Conservation (phyloP, 2,113 vertebrate genomes). For the Pipra filicauda region DNA sequence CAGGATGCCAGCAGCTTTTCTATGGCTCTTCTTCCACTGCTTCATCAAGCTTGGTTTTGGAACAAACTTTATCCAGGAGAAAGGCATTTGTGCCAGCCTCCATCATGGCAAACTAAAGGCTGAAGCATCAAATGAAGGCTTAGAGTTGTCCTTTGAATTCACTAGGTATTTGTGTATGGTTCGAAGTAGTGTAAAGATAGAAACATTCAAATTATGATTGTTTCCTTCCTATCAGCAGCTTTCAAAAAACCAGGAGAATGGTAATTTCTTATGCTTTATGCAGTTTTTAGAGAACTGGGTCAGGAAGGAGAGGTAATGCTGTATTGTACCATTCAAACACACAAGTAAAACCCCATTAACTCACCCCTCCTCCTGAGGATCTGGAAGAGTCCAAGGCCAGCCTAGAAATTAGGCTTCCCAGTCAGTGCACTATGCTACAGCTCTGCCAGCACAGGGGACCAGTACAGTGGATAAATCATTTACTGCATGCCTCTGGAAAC, state of each 20-base stretch:
- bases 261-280: not conserved
- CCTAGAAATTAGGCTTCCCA: conserved; percentile 50
- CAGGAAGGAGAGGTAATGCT: not conserved
- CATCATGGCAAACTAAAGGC: not conserved
- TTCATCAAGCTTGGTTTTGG: not conserved
- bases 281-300: not conserved
- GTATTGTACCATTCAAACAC: not conserved
- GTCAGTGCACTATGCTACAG: conserved; percentile 57
- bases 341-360: conserved; percentile 27
- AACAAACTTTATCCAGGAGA: not conserved
- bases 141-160: not conserved
- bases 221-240: not conserved
- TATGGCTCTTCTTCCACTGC: not conserved
- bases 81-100: not conserved
- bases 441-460: conserved; percentile 43
- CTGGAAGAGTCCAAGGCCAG: conserved; percentile 55
- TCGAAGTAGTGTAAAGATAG: not conserved
- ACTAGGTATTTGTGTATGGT: not conserved
- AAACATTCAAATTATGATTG: not conserved
- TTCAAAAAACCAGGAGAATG: not conserved
- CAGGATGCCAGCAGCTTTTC: not conserved
- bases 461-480: conserved; percentile 38
- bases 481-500: conserved; percentile 56
- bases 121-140: not conserved
- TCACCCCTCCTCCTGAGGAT: conserved; percentile 57